Percentiles rank a stretch among this genome's conserved stretches.
Conservation (phyloP, 1,140 invertebrate genomes). For the Sinella curviseta region DNA sequence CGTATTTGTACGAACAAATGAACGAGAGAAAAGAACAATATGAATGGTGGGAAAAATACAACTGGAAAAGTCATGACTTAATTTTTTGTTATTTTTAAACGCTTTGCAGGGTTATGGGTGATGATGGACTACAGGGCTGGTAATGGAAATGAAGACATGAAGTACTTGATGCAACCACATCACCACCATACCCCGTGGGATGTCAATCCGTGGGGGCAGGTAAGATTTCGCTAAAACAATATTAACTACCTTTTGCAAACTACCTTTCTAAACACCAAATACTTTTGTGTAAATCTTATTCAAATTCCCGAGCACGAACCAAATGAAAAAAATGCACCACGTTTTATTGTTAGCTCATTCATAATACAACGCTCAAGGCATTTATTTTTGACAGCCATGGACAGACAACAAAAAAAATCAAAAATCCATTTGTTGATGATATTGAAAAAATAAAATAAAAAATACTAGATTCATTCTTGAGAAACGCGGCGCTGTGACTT, state of each 20-base stretch:
- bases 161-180: slow-evolving; percentile 46
- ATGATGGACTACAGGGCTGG: slow-evolving; percentile 46
- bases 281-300: background rate
- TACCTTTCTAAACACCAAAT: background rate
- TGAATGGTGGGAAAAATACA: no score
- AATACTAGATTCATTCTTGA: background rate
- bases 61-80: no score
- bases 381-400: slow-evolving; percentile 16
- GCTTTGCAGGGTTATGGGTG: slow-evolving; percentile 25
- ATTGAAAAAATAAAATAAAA: background rate
- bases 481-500: background rate
- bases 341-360: slow-evolving; percentile 12
- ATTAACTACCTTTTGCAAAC: slow-evolving; percentile 3
- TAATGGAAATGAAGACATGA: slow-evolving; percentile 44
- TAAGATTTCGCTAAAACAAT: slow-evolving; percentile 15
- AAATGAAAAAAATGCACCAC: background rate
- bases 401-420: slow-evolving; percentile 3
- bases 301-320: background rate
- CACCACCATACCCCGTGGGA: slow-evolving; percentile 46
- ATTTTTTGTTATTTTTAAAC: no score
- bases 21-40: no score
- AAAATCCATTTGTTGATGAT: background rate
- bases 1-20: no score
- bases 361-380: slow-evolving; percentile 6
- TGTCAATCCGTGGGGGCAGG: slow-evolving; percentile 45